These are phyloP conservation scores for Cryptotis parvus DNA, from an alignment of 2,113 vertebrate genomes.

Conservation along the genomic window DNA sequence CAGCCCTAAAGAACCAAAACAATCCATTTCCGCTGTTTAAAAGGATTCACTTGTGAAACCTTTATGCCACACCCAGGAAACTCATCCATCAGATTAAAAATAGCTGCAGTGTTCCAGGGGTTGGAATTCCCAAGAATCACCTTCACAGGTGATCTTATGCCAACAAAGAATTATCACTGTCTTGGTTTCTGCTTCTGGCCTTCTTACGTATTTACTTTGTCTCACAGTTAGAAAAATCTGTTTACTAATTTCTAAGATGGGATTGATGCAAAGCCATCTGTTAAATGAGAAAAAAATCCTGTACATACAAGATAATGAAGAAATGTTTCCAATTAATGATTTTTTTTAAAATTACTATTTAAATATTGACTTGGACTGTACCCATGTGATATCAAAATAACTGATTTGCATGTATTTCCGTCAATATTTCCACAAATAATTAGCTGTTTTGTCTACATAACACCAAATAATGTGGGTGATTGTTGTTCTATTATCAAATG, in stretches of 20 bases:
- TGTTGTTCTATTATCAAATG: constrained; percentile 49
- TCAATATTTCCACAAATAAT: constrained; percentile 57
- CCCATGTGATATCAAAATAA: constrained; percentile 71
- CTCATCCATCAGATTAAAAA: constrained; percentile 6
- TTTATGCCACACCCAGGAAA: background rate
- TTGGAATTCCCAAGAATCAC: background rate
- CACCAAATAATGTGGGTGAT: constrained; percentile 46
- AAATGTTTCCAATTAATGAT: constrained; percentile 76
- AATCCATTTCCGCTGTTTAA: background rate
- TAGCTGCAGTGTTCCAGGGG: background rate
- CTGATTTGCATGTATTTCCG: constrained; percentile 62
- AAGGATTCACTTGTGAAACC: background rate
- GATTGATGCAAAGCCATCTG: constrained; percentile 79
- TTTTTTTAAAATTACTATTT: constrained; percentile 70
- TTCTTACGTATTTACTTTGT: constrained; percentile 72
- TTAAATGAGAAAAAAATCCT: constrained; percentile 68
- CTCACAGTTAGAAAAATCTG: constrained; percentile 73
- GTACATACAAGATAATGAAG: constrained; percentile 72
- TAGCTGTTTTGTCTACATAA: constrained; percentile 51
- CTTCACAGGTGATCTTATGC: background rate
- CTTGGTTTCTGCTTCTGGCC: constrained; percentile 35
- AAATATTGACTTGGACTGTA: constrained; percentile 75
- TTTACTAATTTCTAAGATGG: constrained; percentile 76
- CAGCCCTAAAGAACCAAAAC: background rate
- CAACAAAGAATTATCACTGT: constrained; percentile 12